These are phyloP conservation scores for Gerris lacustris DNA, from an alignment of 2,888 invertebrate species.

Conservation along the genomic window DNA sequence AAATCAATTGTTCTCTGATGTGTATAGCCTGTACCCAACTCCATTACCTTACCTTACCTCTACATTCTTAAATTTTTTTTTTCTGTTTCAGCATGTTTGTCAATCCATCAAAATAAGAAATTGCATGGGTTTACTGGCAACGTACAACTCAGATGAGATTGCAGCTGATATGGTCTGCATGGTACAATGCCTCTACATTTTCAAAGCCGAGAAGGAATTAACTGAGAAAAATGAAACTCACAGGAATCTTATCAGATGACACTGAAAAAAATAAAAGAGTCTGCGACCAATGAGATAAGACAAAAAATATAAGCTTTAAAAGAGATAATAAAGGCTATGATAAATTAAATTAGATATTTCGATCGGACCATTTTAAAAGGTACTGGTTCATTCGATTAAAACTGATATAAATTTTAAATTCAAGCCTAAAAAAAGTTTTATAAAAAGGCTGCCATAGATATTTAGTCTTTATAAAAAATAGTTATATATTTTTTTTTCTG, in stretches of 20 bases:
- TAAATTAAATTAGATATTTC: no score
- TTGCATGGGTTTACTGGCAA: conserved; percentile 38
- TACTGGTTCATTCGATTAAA: background rate
- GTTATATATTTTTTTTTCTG: background rate
- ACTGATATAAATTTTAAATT: background rate
- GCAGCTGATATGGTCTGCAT: conserved; percentile 41
- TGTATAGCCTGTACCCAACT: no score
- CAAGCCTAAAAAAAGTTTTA: no score
- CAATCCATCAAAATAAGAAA: conserved; percentile 41
- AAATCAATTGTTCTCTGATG: no score
- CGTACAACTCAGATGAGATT: conserved; percentile 38
- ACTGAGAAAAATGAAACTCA: conserved; percentile 11
- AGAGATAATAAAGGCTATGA: no score
- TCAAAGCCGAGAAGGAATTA: conserved; percentile 35
- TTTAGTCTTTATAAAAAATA: conserved; percentile 1
- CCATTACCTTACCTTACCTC: no score
- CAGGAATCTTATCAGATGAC: background rate
- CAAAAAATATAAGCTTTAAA: no score
- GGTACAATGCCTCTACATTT: conserved; percentile 42
- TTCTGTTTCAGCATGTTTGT: conserved; percentile 38
- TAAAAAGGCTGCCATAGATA: background rate
- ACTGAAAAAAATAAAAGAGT: background rate
- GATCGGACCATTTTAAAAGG: no score
- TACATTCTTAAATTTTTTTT: background rate
- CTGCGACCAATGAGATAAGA: no score